Percentiles rank a stretch among this genome's conserved stretches.
Evolutionary conservation across 92 coral and sea anemone genomes (phyloP).

Genomic region (Actinernus sp.): DNA sequence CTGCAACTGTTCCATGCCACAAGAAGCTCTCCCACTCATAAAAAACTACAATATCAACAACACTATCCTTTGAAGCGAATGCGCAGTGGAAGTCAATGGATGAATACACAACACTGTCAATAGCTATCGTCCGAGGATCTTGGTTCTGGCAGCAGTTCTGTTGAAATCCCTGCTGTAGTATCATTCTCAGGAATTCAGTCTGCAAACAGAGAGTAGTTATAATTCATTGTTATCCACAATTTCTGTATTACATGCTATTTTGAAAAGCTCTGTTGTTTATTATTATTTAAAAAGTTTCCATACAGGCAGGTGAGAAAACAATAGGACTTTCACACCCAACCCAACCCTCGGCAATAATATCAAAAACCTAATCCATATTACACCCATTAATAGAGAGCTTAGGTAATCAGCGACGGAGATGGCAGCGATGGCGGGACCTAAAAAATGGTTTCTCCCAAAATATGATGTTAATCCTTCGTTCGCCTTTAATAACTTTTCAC

Average conservation of each 20-base stretch:
- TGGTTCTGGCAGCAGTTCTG: constrained; percentile 39
- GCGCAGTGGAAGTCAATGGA: constrained; percentile 35
- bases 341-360: no score
- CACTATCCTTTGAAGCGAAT: constrained; percentile 7
- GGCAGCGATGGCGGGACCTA: no score
- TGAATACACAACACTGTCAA: constrained; percentile 1
- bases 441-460: no score
- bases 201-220: background rate
- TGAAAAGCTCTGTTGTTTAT: background rate
- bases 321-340: no score
- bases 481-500: no score
- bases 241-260: background rate
- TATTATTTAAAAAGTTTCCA: no score
- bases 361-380: no score
- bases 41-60: constrained; percentile 56
- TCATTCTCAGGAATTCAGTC: constrained; percentile 5
- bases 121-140: constrained; percentile 55
- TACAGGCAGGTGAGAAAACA: no score
- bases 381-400: no score
- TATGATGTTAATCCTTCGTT: no score
- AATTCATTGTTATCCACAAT: background rate
- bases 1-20: constrained; percentile 69
- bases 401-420: no score
- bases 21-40: constrained; percentile 46
- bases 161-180: constrained; percentile 5